Percentiles rank a stretch among this genome's conserved stretches.
Conservation (phyloP, 2,113 vertebrate genomes). For the Syrrhaptes paradoxus region DNA sequence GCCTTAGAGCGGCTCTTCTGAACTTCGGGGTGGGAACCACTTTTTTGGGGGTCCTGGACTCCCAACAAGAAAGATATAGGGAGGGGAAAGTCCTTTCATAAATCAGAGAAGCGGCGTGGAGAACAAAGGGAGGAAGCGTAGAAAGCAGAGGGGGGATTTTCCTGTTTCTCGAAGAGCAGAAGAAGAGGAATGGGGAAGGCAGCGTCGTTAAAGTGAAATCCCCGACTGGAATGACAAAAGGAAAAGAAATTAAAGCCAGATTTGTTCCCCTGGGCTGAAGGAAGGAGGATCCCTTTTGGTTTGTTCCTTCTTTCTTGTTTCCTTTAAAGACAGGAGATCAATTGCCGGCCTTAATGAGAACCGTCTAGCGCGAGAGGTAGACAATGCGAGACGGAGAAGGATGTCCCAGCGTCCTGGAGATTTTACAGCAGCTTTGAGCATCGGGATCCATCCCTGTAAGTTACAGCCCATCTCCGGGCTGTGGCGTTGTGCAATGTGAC, state of each 20-base stretch:
- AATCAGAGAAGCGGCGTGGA: background rate
- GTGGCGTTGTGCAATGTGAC: accelerated
- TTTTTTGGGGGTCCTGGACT: background rate
- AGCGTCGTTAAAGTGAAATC: constrained; percentile 8
- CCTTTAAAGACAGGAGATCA: constrained; percentile 51
- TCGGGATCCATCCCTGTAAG: background rate
- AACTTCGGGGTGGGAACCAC: background rate
- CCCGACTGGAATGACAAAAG: constrained; percentile 29
- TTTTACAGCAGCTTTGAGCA: background rate
- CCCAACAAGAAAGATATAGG: background rate
- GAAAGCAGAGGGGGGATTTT: background rate
- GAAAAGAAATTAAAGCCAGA: constrained; percentile 58
- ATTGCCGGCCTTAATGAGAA: constrained; percentile 39
- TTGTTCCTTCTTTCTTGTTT: constrained; percentile 54
- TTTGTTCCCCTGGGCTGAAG: constrained; percentile 36
- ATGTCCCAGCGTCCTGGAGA: background rate
- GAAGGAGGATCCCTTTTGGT: constrained; percentile 48
- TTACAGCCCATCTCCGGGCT: background rate
- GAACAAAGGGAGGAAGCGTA: constrained; percentile 40
- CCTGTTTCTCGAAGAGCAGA: background rate
- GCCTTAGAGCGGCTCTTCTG: background rate
- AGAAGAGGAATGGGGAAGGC: constrained; percentile 15
- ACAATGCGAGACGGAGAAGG: background rate
- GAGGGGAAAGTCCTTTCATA: background rate
- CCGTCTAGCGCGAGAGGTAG: constrained; percentile 36